Conservation (phyloP, 2,113 vertebrate species). For the Hypanus sabinus region DNA sequence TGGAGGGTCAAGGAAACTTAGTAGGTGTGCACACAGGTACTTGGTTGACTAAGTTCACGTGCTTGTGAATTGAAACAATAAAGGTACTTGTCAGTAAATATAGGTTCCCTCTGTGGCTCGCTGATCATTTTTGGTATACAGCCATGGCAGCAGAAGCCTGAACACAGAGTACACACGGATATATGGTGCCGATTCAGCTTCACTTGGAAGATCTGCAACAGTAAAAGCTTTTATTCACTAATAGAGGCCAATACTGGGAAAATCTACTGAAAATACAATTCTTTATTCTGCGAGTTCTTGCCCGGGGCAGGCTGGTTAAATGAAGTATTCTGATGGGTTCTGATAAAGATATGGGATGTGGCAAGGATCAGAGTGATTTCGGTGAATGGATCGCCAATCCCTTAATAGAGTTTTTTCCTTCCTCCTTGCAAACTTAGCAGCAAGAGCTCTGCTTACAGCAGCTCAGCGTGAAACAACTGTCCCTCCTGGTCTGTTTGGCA, state of each 20-base stretch:
- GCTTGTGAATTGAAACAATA: too few relatives aligned
- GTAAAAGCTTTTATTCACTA: too few relatives aligned
- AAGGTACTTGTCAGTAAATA: too few relatives aligned
- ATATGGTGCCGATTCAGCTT: too few relatives aligned
- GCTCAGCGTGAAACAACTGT: not conserved
- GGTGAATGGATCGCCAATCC: not conserved
- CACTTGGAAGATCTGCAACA: too few relatives aligned
- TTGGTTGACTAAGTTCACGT: too few relatives aligned
- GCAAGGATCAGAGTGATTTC: not conserved
- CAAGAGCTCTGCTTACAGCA: not conserved
- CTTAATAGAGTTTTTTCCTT: not conserved
- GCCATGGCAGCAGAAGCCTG: too few relatives aligned
- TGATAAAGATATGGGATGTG: not conserved
- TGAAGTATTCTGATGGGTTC: not conserved
- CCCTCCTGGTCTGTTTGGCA: not conserved
- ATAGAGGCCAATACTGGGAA: not conserved
- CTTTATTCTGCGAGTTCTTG: not conserved
- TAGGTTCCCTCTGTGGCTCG: too few relatives aligned
- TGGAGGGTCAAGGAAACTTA: too few relatives aligned
- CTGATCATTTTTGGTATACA: too few relatives aligned
- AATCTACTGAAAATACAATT: not conserved
- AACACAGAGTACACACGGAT: too few relatives aligned
- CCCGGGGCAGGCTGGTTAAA: not conserved
- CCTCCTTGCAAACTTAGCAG: not conserved
- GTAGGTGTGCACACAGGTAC: too few relatives aligned